Conservation (phyloP, 2,888 invertebrate species). For the Syritta pipiens region DNA sequence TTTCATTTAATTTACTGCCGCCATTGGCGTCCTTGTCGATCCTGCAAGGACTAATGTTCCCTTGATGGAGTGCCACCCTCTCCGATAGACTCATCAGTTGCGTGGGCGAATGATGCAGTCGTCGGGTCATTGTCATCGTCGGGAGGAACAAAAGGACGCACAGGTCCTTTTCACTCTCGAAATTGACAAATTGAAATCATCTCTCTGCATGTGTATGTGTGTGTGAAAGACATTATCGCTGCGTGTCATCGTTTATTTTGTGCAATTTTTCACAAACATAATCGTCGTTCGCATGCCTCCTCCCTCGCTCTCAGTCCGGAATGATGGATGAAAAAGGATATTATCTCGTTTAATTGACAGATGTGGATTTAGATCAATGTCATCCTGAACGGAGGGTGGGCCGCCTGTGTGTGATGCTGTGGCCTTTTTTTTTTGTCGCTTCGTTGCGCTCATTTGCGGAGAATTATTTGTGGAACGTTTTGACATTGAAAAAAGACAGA, state of each 20-base stretch:
- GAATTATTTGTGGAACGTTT: background rate
- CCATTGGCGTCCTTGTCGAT: background rate
- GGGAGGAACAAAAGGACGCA: slow-evolving; percentile 10
- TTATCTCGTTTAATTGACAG: slow-evolving; percentile 60
- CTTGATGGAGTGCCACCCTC: slow-evolving; percentile 29
- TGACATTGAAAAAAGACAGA: slow-evolving; percentile 20
- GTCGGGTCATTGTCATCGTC: no score
- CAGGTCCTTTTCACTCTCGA: background rate
- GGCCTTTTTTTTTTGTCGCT: background rate
- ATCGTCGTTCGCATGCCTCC: background rate
- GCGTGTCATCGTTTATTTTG: slow-evolving; percentile 42
- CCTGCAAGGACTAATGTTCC: slow-evolving; percentile 19
- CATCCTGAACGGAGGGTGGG: background rate
- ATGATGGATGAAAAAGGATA: slow-evolving; percentile 63
- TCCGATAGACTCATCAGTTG: slow-evolving; percentile 15
- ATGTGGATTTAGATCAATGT: slow-evolving; percentile 65
- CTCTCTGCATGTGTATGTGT: background rate
- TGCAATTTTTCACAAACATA: slow-evolving; percentile 43
- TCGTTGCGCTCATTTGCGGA: slow-evolving; percentile 8
- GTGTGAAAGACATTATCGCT: background rate
- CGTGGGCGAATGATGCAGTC: slow-evolving; percentile 32
- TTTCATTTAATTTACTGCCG: slow-evolving; percentile 34
- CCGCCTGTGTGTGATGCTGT: background rate
- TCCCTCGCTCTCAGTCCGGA: background rate
- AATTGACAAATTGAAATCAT: background rate